phyloP scores from a whole-genome alignment of 35 echinoderm and acorn worm species.

The Diadema setosum region DNA sequence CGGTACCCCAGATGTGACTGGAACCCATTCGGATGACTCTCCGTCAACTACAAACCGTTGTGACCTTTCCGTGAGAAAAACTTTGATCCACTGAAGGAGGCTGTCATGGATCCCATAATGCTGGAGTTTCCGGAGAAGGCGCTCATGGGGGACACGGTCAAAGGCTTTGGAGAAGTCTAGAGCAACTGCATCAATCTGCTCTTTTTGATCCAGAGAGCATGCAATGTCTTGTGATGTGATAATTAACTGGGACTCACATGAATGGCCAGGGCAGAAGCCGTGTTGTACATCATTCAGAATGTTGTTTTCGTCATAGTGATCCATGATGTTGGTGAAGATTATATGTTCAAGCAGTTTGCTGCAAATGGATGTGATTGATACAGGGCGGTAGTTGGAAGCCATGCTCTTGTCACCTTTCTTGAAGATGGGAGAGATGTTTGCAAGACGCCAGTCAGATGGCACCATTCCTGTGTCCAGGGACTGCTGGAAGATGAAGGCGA shows the following conservation, averaged over 20 bases:
- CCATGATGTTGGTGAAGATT: conserved; percentile 27
- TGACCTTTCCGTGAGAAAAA: background rate
- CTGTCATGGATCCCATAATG: too few species aligned
- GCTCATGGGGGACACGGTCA: conserved; percentile 21
- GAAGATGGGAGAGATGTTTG: too few species aligned
- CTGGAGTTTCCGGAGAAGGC: too few species aligned
- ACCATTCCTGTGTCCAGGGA: conserved; percentile 25
- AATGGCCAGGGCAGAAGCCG: conserved; percentile 33
- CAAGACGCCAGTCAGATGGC: too few species aligned
- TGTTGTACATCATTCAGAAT: conserved; percentile 15
- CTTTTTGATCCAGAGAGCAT: too few species aligned
- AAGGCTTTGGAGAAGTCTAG: conserved; percentile 53
- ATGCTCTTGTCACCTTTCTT: too few species aligned
- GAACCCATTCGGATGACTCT: background rate
- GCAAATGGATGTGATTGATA: conserved; percentile 33
- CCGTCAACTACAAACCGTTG: background rate
- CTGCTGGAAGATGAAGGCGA: conserved; percentile 7
- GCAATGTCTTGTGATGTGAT: conserved; percentile 40
- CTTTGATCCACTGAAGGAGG: too few species aligned
- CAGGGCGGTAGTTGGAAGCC: conserved; percentile 36
- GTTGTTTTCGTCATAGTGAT: conserved; percentile 32
- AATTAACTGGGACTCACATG: conserved; percentile 53
- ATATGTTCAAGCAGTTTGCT: too few species aligned
- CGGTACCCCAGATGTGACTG: too few species aligned
- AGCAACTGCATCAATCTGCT: too few species aligned